phyloP scores from a whole-genome alignment of 2,797 vertebrate genomes.

The Sardinella longiceps region DNA sequence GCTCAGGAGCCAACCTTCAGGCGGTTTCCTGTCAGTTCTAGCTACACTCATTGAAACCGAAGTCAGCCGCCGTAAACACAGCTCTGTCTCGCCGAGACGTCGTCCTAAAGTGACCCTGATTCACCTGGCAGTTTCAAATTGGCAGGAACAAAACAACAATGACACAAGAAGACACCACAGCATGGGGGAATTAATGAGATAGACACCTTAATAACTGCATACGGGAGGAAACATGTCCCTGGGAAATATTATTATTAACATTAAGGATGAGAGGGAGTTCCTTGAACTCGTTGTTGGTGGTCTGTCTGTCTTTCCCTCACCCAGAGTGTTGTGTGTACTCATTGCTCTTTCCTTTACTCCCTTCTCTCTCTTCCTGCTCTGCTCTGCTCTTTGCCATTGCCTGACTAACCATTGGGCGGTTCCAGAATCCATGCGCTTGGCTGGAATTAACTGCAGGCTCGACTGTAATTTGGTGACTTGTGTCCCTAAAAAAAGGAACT shows the following conservation, averaged over 20 bases:
- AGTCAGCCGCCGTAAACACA: background rate
- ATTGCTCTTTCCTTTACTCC: slow-evolving; percentile 41
- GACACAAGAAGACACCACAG: background rate
- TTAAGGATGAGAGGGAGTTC: background rate
- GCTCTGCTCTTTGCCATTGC: background rate
- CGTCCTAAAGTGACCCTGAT: slow-evolving; percentile 6
- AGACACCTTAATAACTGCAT: slow-evolving; percentile 11
- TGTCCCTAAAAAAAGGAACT: slow-evolving; percentile 77
- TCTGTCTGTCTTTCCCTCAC: background rate
- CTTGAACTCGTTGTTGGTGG: slow-evolving; percentile 6
- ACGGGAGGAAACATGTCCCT: background rate
- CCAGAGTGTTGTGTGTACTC: background rate
- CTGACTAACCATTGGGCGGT: slow-evolving; percentile 66
- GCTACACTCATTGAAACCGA: background rate
- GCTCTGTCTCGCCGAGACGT: background rate
- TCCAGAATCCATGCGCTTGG: slow-evolving; percentile 63
- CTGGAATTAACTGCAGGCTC: slow-evolving; percentile 74
- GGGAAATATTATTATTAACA: slow-evolving; percentile 15
- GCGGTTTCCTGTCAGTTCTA: background rate
- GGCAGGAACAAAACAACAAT: background rate
- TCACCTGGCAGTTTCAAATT: background rate
- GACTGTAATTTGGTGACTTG: slow-evolving; percentile 82
- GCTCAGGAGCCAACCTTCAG: background rate
- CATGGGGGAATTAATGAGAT: background rate
- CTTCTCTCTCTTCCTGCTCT: slow-evolving; percentile 37